Conservation (phyloP, 2,888 invertebrate species). For the Orgyia antiqua region DNA sequence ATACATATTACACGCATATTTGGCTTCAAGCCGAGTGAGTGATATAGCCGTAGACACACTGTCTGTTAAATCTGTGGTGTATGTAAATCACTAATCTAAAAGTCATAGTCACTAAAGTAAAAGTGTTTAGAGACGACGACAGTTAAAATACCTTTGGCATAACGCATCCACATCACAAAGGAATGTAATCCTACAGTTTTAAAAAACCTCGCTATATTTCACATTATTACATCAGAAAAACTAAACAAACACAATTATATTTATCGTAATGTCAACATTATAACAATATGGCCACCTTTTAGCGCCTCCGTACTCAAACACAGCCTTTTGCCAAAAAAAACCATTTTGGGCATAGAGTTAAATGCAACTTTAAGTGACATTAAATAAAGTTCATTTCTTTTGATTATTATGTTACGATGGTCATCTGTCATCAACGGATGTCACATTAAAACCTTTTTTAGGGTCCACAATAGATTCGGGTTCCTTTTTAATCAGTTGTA, state of each 20-base stretch:
- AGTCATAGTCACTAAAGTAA: no score
- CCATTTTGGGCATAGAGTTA: constrained; percentile 10
- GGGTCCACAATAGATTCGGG: constrained; percentile 27
- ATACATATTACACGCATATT: no score
- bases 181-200: constrained; percentile 7
- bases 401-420: constrained; percentile 18
- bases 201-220: constrained; percentile 41
- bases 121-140: no score
- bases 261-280: constrained; percentile 48
- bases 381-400: constrained; percentile 18
- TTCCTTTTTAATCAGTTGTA: constrained; percentile 41
- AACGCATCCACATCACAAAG: constrained; percentile 12
- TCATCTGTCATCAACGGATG: constrained; percentile 70
- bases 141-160: constrained; percentile 9
- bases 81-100: no score
- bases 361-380: constrained; percentile 5
- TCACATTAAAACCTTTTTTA: constrained; percentile 58
- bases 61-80: no score
- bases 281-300: constrained; percentile 57
- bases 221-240: constrained; percentile 33
- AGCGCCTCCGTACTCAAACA: constrained; percentile 62
- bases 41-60: no score
- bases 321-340: constrained; percentile 36
- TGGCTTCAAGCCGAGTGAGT: no score
- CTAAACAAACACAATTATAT: constrained; percentile 34